Evolutionary conservation across 2,113 vertebrate species (phyloP), one percentile per base, ranked within the genome.

Genomic region (Oreochromis spilurus): DNA sequence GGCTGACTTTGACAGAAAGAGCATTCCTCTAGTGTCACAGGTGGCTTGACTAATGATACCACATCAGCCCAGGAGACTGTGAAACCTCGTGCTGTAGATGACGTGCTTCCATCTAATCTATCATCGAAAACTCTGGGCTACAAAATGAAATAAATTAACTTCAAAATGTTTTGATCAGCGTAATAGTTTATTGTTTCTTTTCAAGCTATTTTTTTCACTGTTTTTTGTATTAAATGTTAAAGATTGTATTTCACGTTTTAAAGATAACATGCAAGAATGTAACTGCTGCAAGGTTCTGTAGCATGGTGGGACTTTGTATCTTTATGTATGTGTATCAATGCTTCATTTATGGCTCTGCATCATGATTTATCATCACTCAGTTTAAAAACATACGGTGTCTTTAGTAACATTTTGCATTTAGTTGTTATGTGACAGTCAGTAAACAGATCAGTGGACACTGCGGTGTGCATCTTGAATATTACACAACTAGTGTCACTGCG

Each of bases 21-120:
- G n/a, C 34, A 12, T 70, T 81, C 4, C n/a, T 54, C 14, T 60
- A 7, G 9, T 9, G 7, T 5, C 79, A 84, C 67, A 67, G n/a
- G 38, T 17, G 54, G 50, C 82, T 82, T 89, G 14, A 88, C 83
- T 87, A 84, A 81, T 67, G 21, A 81, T 10, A 77, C 67, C 17
- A 58, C 77, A 24, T 17, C 1, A 55, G 24, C 52, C n/a, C 17
- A 75, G 24, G 16, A 84, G 53, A 36, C 16, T 54, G 7, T 19
- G 29, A 62, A 58, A 19, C 55, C 26, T 45, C 2, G 5, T 40
- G 4, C 17, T 29, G 21, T 29, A 72, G 10, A 26, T 21, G 29
- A 60, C 16, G 1, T 11, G 2, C 26, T 36, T 36, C 11, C 5
- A 50, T 17, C 14, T 48, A 29, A 75, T 48, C 36, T 43, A 43